These are phyloP conservation scores for Drosophila lacicola DNA, from an alignment of 2,888 invertebrate species.

Conservation along the genomic window DNA sequence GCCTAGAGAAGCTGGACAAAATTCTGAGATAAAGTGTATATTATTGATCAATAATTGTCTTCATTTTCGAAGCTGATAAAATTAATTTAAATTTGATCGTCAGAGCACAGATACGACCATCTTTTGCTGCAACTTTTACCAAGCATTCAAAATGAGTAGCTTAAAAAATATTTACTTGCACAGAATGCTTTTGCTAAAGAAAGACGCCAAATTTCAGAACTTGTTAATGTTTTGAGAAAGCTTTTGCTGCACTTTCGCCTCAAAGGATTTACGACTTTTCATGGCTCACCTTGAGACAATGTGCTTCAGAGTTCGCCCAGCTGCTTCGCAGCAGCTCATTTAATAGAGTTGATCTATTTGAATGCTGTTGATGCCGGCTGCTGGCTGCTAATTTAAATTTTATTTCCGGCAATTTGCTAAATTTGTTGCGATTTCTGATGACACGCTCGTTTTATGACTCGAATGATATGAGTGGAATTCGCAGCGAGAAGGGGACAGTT, in stretches of 20 bases:
- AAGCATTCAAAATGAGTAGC: no score
- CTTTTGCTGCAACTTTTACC: no score
- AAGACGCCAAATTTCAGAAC: neutral
- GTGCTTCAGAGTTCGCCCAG: neutral
- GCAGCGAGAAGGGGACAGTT: slow-evolving; percentile 2
- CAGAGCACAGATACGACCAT: no score
- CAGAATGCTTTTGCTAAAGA: neutral
- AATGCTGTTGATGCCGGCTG: slow-evolving; percentile 6
- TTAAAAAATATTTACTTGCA: no score
- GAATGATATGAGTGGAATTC: slow-evolving; percentile 53
- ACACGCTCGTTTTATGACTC: slow-evolving; percentile 75
- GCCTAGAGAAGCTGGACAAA: no score
- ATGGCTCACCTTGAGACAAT: slow-evolving; percentile 5
- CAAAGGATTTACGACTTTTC: slow-evolving; percentile 25
- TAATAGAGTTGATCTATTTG: slow-evolving; percentile 46
- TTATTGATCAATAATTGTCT: no score
- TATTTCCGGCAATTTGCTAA: slow-evolving; percentile 80
- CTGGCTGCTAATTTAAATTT: slow-evolving; percentile 77
- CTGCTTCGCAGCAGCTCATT: slow-evolving; percentile 7
- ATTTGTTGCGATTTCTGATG: slow-evolving; percentile 82
- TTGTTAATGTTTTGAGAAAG: neutral
- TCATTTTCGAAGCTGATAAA: no score
- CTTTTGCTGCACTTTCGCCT: neutral
- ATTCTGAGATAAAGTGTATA: no score
- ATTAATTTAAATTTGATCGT: no score